These are phyloP conservation scores for Octodon degus DNA, from an alignment of 2,113 vertebrate genomes.

Conservation along the genomic window DNA sequence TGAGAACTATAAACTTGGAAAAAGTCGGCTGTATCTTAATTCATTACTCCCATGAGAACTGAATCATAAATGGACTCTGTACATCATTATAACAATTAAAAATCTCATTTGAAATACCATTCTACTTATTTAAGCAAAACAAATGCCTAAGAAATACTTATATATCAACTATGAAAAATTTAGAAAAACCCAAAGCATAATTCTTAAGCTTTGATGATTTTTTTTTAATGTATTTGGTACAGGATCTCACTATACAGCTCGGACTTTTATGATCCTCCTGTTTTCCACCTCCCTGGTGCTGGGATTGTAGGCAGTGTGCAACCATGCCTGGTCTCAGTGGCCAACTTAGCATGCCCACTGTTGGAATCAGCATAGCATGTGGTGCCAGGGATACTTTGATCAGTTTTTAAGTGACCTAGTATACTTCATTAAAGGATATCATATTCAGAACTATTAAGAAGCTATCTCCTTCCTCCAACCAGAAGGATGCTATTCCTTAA, in stretches of 20 bases:
- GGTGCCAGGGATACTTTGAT: neutral
- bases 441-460: conserved; percentile 23
- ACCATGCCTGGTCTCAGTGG: too few species aligned
- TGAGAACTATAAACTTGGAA: neutral
- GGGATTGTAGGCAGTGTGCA: too few species aligned
- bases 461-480: conserved; percentile 10
- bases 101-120: conserved; percentile 37
- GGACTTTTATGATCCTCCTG: too few species aligned
- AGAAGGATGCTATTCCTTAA: neutral
- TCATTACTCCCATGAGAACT: neutral
- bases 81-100: conserved; percentile 51
- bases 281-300: too few species aligned
- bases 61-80: conserved; percentile 5
- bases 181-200: conserved; percentile 49
- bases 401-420: conserved; percentile 55
- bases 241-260: too few species aligned
- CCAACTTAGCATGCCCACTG: too few species aligned
- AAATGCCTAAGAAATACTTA: neutral
- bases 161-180: conserved; percentile 5
- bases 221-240: too few species aligned
- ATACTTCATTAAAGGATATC: neutral
- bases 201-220: neutral
- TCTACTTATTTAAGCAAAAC: conserved; percentile 16
- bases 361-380: too few species aligned
- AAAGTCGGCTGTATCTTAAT: neutral